These are phyloP conservation scores for Spodoptera picta DNA, from an alignment of 2,888 invertebrate genomes.

Conservation along the genomic window DNA sequence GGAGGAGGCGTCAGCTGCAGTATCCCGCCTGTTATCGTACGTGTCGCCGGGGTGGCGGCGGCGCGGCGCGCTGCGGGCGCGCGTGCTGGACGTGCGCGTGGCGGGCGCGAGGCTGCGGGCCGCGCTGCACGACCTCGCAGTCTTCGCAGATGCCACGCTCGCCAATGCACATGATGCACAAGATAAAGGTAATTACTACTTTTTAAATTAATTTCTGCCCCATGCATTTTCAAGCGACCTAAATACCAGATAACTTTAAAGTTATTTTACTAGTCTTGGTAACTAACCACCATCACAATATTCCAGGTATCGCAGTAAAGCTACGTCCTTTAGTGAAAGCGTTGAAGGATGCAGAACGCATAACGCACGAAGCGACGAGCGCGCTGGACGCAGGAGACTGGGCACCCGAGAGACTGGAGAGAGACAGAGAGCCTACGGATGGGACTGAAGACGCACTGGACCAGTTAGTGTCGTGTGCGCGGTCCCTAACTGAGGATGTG, in stretches of 20 bases:
- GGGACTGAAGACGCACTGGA: slow-evolving; percentile 94
- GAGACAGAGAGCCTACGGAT: slow-evolving; percentile 85
- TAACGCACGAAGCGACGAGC: slow-evolving; percentile 93
- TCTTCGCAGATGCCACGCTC: slow-evolving; percentile 96
- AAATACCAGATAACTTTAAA: no score
- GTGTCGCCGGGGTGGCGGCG: slow-evolving; percentile 95
- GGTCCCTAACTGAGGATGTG: slow-evolving; percentile 96
- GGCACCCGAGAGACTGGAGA: slow-evolving; percentile 91
- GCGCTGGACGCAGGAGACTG: slow-evolving; percentile 93
- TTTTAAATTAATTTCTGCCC: no score
- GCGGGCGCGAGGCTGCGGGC: slow-evolving; percentile 93
- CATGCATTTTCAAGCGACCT: no score
- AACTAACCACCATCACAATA: no score
- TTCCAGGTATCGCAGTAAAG: slow-evolving; percentile 90
- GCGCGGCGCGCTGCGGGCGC: slow-evolving; percentile 93
- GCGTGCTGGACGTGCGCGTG: slow-evolving; percentile 94
- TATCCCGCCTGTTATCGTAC: slow-evolving; percentile 91
- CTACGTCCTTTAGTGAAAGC: slow-evolving; percentile 94
- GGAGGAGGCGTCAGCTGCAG: slow-evolving; percentile 94
- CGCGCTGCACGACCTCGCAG: slow-evolving; percentile 95
- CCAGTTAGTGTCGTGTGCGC: slow-evolving; percentile 95
- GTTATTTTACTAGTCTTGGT: no score
- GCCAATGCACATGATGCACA: slow-evolving; percentile 95
- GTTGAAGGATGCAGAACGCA: slow-evolving; percentile 93
- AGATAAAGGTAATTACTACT: slow-evolving; percentile 89